Base-by-base conservation (phyloP, 2,888 invertebrate genomes). In the Steinernema carpocapsae region DNA sequence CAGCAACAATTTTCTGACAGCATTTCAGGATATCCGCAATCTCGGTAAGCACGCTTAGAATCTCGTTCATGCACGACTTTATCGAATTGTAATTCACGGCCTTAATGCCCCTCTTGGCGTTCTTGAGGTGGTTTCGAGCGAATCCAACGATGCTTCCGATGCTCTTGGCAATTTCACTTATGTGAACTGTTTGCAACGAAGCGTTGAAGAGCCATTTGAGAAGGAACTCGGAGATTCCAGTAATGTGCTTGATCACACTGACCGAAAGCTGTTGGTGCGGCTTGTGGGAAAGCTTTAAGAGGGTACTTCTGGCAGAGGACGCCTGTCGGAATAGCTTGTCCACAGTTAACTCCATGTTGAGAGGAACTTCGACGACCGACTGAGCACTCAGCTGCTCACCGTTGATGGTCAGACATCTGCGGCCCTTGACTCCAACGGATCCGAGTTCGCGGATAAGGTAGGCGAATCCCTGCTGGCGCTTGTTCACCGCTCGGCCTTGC, bases 391-490 rank as follows among this genome's bases (percentile, higher is more conserved):
- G 70, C 12, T 72, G 42, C 32, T 83, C 82, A 24, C 79, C 72
- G 52, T 76, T 56, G 17, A 82, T 45, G 42, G 74, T 71, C 29
- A 76, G 51, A 10, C 78, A 78, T 19, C 75, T 59, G 12, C 82
- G 74, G 32, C 45, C 52, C 17, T 70, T 59, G 12, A 84, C 64
- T 0, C 83, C 83, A 45, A 73, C 42, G 12, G 52, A 42, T 0
- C 48, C 73, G n/a, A 71, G 56, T 17, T 32, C 42, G 14, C 77
- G 77, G 37, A 80, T 64, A 12, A 82, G 48, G 43, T 51, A 74
- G n/a, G 82, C 72, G 24, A 83, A 74, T 12, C 48, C 37, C 42
- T 72, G 70, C 17, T 80, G 83, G 17, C 83, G 79, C 24, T 71
- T 70, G 51, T 52, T 59, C 29, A 82, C 26, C 24, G 79, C 79